Conservation (phyloP, 2,797 vertebrate species). For the Bryconaethiops microstoma region DNA sequence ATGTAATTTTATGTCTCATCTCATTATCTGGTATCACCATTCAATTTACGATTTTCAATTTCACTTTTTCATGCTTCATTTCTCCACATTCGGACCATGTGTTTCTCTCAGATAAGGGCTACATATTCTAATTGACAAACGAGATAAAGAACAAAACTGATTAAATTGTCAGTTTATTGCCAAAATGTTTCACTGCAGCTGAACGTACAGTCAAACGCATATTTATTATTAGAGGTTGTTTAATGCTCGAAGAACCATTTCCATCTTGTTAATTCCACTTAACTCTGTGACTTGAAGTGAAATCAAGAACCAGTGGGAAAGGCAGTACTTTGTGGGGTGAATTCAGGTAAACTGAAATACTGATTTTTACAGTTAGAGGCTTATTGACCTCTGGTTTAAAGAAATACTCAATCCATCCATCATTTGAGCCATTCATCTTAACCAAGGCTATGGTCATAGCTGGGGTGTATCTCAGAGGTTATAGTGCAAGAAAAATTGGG, state of each 20-base stretch:
- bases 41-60: conserved; percentile 57
- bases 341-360: background rate
- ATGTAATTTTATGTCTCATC: conserved; percentile 51
- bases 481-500: too few relatives aligned
- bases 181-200: conserved; percentile 24
- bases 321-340: background rate
- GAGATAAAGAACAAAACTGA: conserved; percentile 51
- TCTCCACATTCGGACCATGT: conserved; percentile 40
- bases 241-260: conserved; percentile 16
- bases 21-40: conserved; percentile 51
- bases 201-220: conserved; percentile 11
- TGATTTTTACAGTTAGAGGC: background rate
- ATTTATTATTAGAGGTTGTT: conserved; percentile 27
- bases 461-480: too few relatives aligned
- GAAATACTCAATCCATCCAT: too few relatives aligned
- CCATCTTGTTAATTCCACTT: background rate
- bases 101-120: conserved; percentile 52
- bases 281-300: background rate
- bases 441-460: too few relatives aligned
- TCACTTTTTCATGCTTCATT: conserved; percentile 54
- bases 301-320: background rate
- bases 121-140: conserved; percentile 47
- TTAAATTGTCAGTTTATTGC: conserved; percentile 47
- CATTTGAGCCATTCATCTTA: too few relatives aligned
- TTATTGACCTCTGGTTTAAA: too few relatives aligned